A percentile compares a stretch with the other conserved stretches of the same genome.
Evolutionary conservation across 1,140 invertebrate genomes (phyloP).

Genomic region (Drosophila kanapiae): DNA sequence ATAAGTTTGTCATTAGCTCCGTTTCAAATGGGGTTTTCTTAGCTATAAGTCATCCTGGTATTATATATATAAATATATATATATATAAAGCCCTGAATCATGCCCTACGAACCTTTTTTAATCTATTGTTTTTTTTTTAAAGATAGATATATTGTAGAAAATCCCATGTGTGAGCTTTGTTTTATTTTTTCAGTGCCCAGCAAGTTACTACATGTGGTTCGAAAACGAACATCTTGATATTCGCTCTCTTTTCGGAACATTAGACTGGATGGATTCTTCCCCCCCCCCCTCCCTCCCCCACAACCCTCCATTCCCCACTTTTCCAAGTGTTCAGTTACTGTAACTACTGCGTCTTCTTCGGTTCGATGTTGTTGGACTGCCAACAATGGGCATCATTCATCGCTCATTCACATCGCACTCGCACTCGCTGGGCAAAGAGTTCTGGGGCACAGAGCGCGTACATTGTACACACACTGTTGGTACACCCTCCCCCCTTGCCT

Average conservation of each 20-base stretch:
- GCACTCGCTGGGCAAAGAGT: conserved; percentile 56
- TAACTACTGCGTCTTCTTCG: conserved; percentile 67
- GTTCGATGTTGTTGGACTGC: conserved; percentile 28
- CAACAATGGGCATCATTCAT: conserved; percentile 81
- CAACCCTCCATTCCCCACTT: too few species aligned
- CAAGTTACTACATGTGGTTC: conserved; percentile 9
- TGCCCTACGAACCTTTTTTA: background rate
- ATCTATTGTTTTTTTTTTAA: background rate
- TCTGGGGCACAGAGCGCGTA: conserved; percentile 45
- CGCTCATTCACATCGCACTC: conserved; percentile 60
- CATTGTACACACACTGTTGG: conserved; percentile 41
- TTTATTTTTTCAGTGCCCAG: conserved; percentile 7
- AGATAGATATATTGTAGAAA: background rate
- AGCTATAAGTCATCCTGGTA: background rate
- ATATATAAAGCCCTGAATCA: background rate
- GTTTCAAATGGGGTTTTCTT: background rate
- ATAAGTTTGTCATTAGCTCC: background rate
- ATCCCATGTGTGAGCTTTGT: background rate
- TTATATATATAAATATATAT: background rate
- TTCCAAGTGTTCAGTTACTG: conserved; percentile 35
- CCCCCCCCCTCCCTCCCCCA: too few species aligned
- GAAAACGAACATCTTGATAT: conserved; percentile 16
- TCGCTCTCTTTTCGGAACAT: conserved; percentile 66
- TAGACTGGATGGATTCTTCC: conserved; percentile 35
- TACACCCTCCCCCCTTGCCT: background rate